Base-by-base conservation (phyloP, 2,797 vertebrate genomes). In the Xenentodon cancila region DNA sequence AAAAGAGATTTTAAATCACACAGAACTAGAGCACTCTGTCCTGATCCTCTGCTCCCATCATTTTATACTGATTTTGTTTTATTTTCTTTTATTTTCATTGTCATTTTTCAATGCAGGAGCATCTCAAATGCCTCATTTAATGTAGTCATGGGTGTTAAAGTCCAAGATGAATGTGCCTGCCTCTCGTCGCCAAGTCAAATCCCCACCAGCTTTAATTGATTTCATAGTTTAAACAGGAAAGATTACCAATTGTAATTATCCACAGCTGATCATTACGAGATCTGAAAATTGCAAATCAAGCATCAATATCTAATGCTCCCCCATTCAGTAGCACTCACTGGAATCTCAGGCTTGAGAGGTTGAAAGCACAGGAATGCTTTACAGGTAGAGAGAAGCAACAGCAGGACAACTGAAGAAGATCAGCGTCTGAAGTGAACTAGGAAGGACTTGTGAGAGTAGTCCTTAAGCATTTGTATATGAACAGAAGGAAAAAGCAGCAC, bases 391-490 rank as follows among this genome's bases (percentile, higher is more conserved):
- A 77, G 56, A 79, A 75, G 73, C 49, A 68, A 58, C 13, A 64
- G 64, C 50, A 62, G 44, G 47, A 58, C 34, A 73, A 49, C 64
- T 32, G 30, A 48, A 64, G 52, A 58, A 75, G 67, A 47, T 64
- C 25, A 44, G 69, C 56, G 77, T 77, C 25, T 27, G 67, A 76
- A 25, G 70, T 53, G 34, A 86, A 87, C 80, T 51, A 79, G 47
- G 44, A 61, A 81, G 75, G 72, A 78, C 67, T 78, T 69, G 74
- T 80, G 89, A 81, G 58, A 68, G 7, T 27, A 72, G 75, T 78
- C 73, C 64, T 63, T 40, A 12, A 42, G 56, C 44, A 50, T 67
- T 51, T 11, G 42, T 59, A 76, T 66, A 59, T 63, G 53, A 62
- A 43, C n/a, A 43, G 68, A 7, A 58, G 48, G 54, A 47, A 40